A percentile compares a stretch with the other conserved stretches of the same genome.
These are phyloP conservation scores for Mechanitis messenoides DNA, from an alignment of 2,888 invertebrate species.

Conservation along the genomic window DNA sequence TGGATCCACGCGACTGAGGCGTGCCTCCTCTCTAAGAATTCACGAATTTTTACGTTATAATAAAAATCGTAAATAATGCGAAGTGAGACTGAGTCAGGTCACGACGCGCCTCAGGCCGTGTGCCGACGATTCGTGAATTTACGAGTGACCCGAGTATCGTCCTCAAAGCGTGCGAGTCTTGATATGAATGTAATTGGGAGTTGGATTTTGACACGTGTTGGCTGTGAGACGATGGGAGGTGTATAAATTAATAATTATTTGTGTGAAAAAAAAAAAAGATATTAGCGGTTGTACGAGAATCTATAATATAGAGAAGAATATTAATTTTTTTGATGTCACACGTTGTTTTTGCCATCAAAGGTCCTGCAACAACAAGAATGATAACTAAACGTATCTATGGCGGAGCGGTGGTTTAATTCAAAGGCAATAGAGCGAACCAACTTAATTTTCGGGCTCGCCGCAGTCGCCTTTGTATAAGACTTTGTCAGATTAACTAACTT, in stretches of 20 bases:
- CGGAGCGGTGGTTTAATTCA: conserved; percentile 57
- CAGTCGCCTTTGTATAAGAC: conserved; percentile 69
- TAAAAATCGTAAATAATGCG: conserved; percentile 72
- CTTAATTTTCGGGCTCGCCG: conserved; percentile 73
- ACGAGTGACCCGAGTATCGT: conserved; percentile 56
- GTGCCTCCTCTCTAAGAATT: conserved; percentile 60
- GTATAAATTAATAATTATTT: conserved; percentile 10
- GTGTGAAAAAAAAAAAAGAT: too few species aligned
- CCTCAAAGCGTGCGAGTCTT: conserved; percentile 42
- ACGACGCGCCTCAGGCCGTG: conserved; percentile 63
- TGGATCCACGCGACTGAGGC: conserved; percentile 66
- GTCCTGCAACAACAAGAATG: conserved; percentile 32
- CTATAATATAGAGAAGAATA: background rate
- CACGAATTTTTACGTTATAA: conserved; percentile 69
- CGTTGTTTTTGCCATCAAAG: conserved; percentile 29
- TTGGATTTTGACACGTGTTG: conserved; percentile 11
- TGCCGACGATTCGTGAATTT: conserved; percentile 65
- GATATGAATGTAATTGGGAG: conserved; percentile 38
- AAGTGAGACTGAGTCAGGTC: conserved; percentile 63
- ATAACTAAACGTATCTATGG: conserved; percentile 28
- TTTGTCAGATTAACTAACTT: conserved; percentile 63
- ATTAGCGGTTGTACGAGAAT: too few species aligned
- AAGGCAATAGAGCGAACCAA: conserved; percentile 70
- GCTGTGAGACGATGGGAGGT: background rate
- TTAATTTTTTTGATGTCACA: background rate